A percentile compares a stretch with the other conserved stretches of the same genome.
These are phyloP conservation scores for Enteromius unitaeniatus DNA, from an alignment of 2,797 vertebrate genomes.

Conservation along the genomic window DNA sequence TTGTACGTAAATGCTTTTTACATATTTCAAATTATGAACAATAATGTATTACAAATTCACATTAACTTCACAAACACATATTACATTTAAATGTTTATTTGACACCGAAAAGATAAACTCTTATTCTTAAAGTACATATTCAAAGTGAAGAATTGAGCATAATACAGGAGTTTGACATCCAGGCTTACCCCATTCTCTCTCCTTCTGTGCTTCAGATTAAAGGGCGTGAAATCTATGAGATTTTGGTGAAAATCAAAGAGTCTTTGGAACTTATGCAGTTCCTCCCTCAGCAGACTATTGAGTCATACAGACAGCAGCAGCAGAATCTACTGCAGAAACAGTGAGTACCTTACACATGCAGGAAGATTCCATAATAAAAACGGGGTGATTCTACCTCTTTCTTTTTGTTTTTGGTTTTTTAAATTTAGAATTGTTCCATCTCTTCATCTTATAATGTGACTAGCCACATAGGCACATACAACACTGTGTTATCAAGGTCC, in stretches of 20 bases:
- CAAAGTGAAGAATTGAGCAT: neutral
- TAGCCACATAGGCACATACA: constrained; percentile 32
- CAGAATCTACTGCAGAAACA: constrained; percentile 98
- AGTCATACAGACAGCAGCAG: constrained; percentile 97
- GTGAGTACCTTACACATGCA: constrained; percentile 82
- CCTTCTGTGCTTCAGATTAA: constrained; percentile 82
- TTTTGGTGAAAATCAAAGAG: constrained; percentile 98
- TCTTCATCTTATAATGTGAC: neutral
- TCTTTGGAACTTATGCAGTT: constrained; percentile 99
- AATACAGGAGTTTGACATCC: neutral
- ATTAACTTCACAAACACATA: too few species aligned
- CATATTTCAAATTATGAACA: neutral
- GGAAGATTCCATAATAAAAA: constrained; percentile 21
- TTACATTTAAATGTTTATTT: neutral
- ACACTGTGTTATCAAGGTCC: constrained; percentile 54
- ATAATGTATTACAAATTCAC: neutral
- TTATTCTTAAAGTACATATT: neutral
- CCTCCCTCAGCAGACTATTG: constrained; percentile 97
- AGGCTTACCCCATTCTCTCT: constrained; percentile 20
- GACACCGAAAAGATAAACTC: neutral
- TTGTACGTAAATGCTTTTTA: neutral
- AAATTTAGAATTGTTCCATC: neutral
- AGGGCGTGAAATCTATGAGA: constrained; percentile 97
- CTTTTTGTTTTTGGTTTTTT: too few species aligned
- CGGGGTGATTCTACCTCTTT: neutral